Base-by-base conservation (phyloP, 2,888 invertebrate genomes). In the Lepas anatifera region DNA sequence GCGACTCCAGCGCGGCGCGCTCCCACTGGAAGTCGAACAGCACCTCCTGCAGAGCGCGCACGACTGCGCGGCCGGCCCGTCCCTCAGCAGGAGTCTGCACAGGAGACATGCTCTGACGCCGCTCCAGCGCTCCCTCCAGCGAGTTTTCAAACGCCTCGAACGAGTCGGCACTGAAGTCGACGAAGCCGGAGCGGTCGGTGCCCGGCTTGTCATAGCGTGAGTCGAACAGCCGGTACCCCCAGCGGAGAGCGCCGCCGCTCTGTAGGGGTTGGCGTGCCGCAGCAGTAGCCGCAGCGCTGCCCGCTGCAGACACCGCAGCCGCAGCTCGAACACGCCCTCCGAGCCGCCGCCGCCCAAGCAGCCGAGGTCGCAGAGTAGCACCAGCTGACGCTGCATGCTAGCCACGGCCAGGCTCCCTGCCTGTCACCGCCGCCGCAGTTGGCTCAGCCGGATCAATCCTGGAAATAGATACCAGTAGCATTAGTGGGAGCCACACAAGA, bases 81-180 rank as follows among this genome's bases (percentile, higher is more conserved):
- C n/a, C n/a, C n/a, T n/a, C n/a, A n/a, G n/a, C n/a, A n/a, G n/a
- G n/a, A n/a, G n/a, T n/a, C n/a, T n/a, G n/a, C 6, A 18, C 32
- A 29, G 58, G 58, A 16, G 58, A 58, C 25, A 29, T 32, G 58
- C 4, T 27, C 16, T 32, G 58, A 6, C 58, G 58, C 32, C 58
- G 58, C 58, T 58, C 58, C 29, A 58, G 58, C 32, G 58, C 58
- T 29, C 58, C 32, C 3, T 29, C 58, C 58, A 58, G 58, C 58
- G 58, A 58, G 58, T 58, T 58, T 16, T 58, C 58, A 7, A 58
- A 27, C 58, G 58, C 32, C 58, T 58, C 58, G 32, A 58, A 58
- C 58, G 58, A 29, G 27, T 58, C 58, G 13, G 32, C 18, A 6
- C 32, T 58, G 58, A 58, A 32, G 58, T 58, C 58, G 58, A 27